phyloP scores from a whole-genome alignment of 30 jellyfish, hydroid and myxozoan species.

The Euphysa ruthae region DNA sequence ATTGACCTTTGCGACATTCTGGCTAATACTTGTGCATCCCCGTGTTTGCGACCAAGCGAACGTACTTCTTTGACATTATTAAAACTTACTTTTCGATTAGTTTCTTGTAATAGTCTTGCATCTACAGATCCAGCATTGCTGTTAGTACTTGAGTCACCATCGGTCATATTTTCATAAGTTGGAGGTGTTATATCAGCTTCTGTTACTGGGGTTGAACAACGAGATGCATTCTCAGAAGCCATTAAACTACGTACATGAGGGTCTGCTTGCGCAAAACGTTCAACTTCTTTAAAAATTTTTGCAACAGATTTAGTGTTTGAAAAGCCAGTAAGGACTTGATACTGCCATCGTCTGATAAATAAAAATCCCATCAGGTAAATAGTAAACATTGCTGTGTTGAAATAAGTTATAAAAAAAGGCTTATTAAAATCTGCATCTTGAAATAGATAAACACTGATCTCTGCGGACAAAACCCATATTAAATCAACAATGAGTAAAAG shows the following conservation, averaged over 20 bases:
- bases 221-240: constrained; percentile 6
- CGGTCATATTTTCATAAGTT: constrained; percentile 86
- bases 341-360: constrained; percentile 80
- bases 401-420: constrained; percentile 91
- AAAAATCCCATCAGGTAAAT: constrained; percentile 63
- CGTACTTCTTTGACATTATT: constrained; percentile 64
- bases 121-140: not conserved
- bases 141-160: constrained; percentile 69
- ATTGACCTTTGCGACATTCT: constrained; percentile 57
- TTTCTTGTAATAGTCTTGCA: no score
- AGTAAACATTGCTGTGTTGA: constrained; percentile 71
- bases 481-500: constrained; percentile 56
- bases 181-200: constrained; percentile 42
- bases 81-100: constrained; percentile 44
- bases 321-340: constrained; percentile 19
- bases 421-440: constrained; percentile 54
- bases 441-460: constrained; percentile 66
- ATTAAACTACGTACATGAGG: not conserved
- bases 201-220: constrained; percentile 13
- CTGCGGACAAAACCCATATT: constrained; percentile 89
- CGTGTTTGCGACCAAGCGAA: constrained; percentile 38
- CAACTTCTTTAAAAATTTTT: constrained; percentile 14
- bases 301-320: not conserved
- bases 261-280: constrained; percentile 9
- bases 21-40: constrained; percentile 59